phyloP scores from a whole-genome alignment of 2,113 vertebrate species.

The Dicrurus megarhynchus region DNA sequence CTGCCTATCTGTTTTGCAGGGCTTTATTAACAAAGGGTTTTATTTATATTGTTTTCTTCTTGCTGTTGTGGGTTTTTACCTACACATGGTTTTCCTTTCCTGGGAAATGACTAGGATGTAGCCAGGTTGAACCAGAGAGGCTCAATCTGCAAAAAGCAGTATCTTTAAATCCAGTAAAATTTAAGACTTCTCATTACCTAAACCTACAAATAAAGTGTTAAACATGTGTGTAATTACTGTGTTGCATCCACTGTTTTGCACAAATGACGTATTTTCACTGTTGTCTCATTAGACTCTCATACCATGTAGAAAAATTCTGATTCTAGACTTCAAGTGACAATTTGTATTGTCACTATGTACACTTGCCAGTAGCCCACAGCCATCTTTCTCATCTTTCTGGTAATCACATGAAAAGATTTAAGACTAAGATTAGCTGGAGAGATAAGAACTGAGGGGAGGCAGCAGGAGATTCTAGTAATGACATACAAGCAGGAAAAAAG shows the following conservation, averaged over 20 bases:
- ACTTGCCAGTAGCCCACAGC: conserved; percentile 13
- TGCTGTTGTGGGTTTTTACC: background rate
- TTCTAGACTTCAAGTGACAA: background rate
- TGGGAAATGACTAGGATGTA: background rate
- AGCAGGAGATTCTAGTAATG: conserved; percentile 47
- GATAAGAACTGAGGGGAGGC: conserved; percentile 8
- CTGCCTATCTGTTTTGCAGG: background rate
- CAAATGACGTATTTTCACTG: background rate
- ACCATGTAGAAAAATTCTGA: background rate
- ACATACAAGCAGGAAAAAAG: background rate
- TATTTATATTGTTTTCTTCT: background rate
- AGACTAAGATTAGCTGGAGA: conserved; percentile 29
- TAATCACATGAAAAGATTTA: conserved; percentile 39
- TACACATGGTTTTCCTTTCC: background rate
- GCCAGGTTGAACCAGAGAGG: background rate
- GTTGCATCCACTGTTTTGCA: background rate
- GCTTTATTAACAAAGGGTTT: background rate
- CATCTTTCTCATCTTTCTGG: conserved; percentile 25
- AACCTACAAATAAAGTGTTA: background rate
- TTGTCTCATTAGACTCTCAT: background rate
- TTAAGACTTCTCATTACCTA: background rate
- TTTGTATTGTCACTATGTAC: background rate
- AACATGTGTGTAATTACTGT: background rate
- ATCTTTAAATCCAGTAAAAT: background rate
- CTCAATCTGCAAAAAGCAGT: background rate